phyloP scores from a whole-genome alignment of 2,888 invertebrate genomes.

The Cephonodes hylas region DNA sequence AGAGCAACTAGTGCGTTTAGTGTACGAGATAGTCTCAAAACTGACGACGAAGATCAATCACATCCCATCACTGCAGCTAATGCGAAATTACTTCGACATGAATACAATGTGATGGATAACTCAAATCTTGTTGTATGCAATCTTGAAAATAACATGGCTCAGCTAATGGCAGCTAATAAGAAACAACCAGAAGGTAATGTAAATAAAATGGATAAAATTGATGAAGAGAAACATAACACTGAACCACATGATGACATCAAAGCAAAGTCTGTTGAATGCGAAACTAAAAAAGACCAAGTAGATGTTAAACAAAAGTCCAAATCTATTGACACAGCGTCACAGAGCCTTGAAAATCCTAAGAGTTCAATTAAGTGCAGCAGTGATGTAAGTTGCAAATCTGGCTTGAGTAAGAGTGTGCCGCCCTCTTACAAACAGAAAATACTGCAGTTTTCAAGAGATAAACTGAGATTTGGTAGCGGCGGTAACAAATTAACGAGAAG shows the following conservation, averaged over 20 bases:
- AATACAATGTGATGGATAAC: constrained; percentile 74
- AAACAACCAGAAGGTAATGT: constrained; percentile 52
- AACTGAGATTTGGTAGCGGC: constrained; percentile 71
- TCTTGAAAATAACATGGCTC: constrained; percentile 75
- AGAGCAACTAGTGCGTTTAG: constrained; percentile 76
- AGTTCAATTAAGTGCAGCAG: constrained; percentile 68
- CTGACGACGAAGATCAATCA: constrained; percentile 74
- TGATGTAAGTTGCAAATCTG: constrained; percentile 57
- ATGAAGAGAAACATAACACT: constrained; percentile 42
- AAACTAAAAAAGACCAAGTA: constrained; percentile 34
- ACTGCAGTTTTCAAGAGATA: constrained; percentile 74
- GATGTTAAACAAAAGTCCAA: constrained; percentile 59
- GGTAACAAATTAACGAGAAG: constrained; percentile 73
- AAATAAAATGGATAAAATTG: constrained; percentile 72
- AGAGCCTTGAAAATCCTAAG: constrained; percentile 71
- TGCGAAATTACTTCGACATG: constrained; percentile 70
- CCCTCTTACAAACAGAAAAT: constrained; percentile 77
- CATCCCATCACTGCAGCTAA: constrained; percentile 72
- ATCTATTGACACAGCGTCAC: constrained; percentile 67
- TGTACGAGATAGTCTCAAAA: constrained; percentile 73
- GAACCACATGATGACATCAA: constrained; percentile 30
- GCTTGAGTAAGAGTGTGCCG: constrained; percentile 75
- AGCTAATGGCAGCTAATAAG: constrained; percentile 63
- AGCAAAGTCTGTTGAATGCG: constrained; percentile 23
- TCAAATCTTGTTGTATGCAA: constrained; percentile 76